A percentile compares a stretch with the other conserved stretches of the same genome.
phyloP scores from a whole-genome alignment of 2,113 vertebrate species.

The Eubucco bourcierii region DNA sequence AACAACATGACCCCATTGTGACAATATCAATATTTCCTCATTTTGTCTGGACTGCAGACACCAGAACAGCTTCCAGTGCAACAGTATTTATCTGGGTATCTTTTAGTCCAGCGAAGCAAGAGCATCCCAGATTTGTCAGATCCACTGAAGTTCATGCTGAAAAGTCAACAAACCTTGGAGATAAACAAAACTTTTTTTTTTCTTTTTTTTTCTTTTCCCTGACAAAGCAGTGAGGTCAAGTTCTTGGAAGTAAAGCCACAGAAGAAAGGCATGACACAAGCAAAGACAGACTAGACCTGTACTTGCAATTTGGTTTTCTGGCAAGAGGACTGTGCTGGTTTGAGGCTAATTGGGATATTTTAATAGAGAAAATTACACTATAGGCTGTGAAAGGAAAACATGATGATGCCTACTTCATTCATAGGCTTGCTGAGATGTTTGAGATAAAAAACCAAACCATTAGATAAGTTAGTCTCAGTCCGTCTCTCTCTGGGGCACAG shows the following conservation, averaged over 20 bases:
- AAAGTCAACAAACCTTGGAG: neutral
- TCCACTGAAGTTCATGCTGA: neutral
- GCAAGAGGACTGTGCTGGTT: too few species aligned
- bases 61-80: neutral
- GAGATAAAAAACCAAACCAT: too few species aligned
- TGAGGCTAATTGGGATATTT: too few species aligned
- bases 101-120: neutral
- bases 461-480: too few species aligned
- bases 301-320: neutral
- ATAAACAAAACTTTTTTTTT: neutral
- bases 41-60: neutral
- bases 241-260: neutral
- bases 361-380: too few species aligned
- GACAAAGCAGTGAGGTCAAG: neutral
- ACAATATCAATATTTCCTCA: neutral
- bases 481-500: too few species aligned
- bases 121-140: neutral
- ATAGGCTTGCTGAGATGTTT: too few species aligned
- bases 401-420: too few species aligned
- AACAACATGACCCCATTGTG: neutral
- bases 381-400: too few species aligned
- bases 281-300: neutral
- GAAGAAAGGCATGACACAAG: neutral
- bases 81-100: neutral
- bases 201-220: neutral